These are phyloP conservation scores for Andrena hattorfiana DNA, from an alignment of 2,888 invertebrate species.

Conservation along the genomic window DNA sequence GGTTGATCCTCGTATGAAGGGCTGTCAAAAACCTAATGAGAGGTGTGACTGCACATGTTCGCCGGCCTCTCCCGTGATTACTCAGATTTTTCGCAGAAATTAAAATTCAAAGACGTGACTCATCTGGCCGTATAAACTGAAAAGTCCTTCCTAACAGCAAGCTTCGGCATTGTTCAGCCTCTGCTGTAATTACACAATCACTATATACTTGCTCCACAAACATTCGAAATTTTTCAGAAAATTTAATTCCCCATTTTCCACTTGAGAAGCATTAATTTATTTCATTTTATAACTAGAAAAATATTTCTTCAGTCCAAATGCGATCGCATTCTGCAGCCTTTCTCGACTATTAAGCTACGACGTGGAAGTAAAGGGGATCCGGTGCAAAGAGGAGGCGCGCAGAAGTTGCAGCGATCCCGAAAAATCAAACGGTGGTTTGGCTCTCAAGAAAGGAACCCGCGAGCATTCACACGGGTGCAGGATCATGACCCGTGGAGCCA, in stretches of 20 bases:
- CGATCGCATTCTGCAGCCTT: too few species aligned
- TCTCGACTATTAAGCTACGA: neutral
- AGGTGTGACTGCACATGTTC: slow-evolving; percentile 85
- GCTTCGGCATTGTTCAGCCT: neutral
- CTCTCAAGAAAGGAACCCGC: slow-evolving; percentile 8
- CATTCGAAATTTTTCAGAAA: too few species aligned
- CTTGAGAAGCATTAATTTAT: too few species aligned
- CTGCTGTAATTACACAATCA: too few species aligned
- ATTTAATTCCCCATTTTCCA: too few species aligned
- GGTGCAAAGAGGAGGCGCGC: neutral
- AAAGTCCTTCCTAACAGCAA: slow-evolving; percentile 28
- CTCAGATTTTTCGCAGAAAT: slow-evolving; percentile 78
- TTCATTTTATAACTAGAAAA: too few species aligned
- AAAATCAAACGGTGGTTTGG: neutral
- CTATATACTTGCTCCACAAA: too few species aligned
- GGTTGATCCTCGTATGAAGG: slow-evolving; percentile 84
- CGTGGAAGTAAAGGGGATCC: neutral
- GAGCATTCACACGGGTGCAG: slow-evolving; percentile 73
- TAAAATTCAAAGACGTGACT: slow-evolving; percentile 79
- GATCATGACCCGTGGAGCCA: slow-evolving; percentile 64
- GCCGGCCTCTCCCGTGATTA: slow-evolving; percentile 78
- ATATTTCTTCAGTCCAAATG: too few species aligned
- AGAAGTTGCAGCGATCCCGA: neutral
- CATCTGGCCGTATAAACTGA: slow-evolving; percentile 61
- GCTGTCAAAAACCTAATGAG: slow-evolving; percentile 85